Evolutionary conservation across 1,140 invertebrate genomes (phyloP).

Genomic region (Vanessa atalanta): DNA sequence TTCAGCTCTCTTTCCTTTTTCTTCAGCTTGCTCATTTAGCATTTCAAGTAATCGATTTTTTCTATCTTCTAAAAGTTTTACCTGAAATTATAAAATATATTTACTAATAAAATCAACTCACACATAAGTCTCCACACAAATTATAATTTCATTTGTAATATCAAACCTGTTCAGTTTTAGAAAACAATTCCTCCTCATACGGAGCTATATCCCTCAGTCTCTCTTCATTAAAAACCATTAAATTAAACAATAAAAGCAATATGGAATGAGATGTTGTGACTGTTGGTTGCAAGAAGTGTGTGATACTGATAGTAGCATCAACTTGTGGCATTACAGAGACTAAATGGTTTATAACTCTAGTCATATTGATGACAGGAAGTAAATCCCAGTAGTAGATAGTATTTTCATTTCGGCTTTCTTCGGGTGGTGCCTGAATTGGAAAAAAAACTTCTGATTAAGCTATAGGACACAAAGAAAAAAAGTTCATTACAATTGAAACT

Average conservation of each 20-base stretch:
- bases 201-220: slow-evolving; percentile 51
- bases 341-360: slow-evolving; percentile 57
- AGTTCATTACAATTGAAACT: too few species aligned
- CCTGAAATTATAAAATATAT: slow-evolving; percentile 41
- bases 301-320: slow-evolving; percentile 44
- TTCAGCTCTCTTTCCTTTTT: slow-evolving; percentile 60
- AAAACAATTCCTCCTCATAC: slow-evolving; percentile 59
- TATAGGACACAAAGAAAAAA: too few species aligned
- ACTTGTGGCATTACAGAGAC: slow-evolving; percentile 48
- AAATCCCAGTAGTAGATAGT: slow-evolving; percentile 67
- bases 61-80: slow-evolving; percentile 59
- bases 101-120: not conserved
- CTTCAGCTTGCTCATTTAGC: slow-evolving; percentile 62
- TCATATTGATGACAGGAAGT: slow-evolving; percentile 66
- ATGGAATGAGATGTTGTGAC: slow-evolving; percentile 51
- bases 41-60: slow-evolving; percentile 59
- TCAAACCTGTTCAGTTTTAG: slow-evolving; percentile 57
- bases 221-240: slow-evolving; percentile 61
- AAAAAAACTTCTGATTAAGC: not conserved
- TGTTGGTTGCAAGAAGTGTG: slow-evolving; percentile 58
- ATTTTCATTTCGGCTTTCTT: slow-evolving; percentile 58
- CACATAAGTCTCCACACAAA: not conserved
- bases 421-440: slow-evolving; percentile 54
- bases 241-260: slow-evolving; percentile 57
- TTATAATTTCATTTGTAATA: not conserved